These are phyloP conservation scores for Lasaia peninsularis DNA, from an alignment of 1,140 invertebrate species.

Conservation along the genomic window DNA sequence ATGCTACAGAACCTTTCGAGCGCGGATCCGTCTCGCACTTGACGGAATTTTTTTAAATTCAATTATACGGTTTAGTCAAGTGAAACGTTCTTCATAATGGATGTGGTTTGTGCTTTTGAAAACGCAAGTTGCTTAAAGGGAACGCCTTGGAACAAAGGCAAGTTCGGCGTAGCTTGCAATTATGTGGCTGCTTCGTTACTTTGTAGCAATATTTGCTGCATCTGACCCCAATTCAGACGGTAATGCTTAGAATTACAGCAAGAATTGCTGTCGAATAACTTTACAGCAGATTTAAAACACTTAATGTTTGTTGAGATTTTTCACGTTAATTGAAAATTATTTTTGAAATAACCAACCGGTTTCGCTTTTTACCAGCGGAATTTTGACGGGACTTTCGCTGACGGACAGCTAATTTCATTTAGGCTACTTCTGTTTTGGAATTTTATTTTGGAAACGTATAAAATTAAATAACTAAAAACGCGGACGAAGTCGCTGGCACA, in stretches of 20 bases:
- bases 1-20: no score
- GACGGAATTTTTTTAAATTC: neutral
- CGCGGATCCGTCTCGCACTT: no score
- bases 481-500: no score
- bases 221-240: conserved; percentile 25
- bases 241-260: conserved; percentile 24
- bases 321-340: neutral
- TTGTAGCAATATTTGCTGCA: conserved; percentile 15
- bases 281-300: neutral
- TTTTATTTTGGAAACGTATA: no score
- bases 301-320: neutral
- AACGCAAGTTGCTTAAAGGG: conserved; percentile 18
- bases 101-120: conserved; percentile 4
- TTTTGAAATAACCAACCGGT: no score
- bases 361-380: no score
- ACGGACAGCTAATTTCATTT: no score
- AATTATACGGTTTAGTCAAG: neutral
- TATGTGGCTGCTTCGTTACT: conserved; percentile 33
- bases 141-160: conserved; percentile 38
- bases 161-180: conserved; percentile 30
- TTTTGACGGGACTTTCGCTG: no score
- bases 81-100: neutral
- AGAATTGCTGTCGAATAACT: neutral
- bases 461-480: no score
- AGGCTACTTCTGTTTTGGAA: no score